Conservation (phyloP, 2,888 invertebrate species). For the Charanyca ferruginea region DNA sequence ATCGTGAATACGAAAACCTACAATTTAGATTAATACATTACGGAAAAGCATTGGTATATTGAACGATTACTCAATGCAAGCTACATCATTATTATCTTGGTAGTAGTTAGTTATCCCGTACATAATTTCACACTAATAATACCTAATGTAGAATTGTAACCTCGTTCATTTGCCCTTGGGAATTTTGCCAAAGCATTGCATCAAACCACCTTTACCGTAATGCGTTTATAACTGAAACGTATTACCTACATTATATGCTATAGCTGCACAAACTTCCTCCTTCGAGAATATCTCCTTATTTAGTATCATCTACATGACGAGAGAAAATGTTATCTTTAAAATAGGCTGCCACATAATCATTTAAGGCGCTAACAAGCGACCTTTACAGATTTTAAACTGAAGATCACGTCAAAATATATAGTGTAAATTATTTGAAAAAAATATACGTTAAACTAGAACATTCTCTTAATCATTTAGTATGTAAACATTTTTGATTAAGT, state of each 20-base stretch:
- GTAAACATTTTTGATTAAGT: too few species aligned
- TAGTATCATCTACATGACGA: neutral
- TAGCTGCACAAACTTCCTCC: neutral
- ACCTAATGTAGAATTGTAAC: slow-evolving; percentile 1
- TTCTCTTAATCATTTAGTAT: too few species aligned
- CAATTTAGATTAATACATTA: neutral
- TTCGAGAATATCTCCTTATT: neutral
- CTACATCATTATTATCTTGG: neutral
- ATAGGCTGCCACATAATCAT: neutral
- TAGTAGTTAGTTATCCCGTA: neutral
- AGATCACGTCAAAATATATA: too few species aligned
- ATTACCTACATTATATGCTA: slow-evolving; percentile 3
- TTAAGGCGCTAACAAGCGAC: too few species aligned
- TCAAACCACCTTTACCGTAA: slow-evolving; percentile 17
- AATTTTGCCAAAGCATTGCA: slow-evolving; percentile 20
- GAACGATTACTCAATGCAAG: neutral
- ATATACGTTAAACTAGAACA: too few species aligned
- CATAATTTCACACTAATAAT: slow-evolving; percentile 16
- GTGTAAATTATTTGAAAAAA: too few species aligned
- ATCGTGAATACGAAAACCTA: slow-evolving; percentile 8
- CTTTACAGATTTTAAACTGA: too few species aligned
- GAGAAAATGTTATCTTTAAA: neutral
- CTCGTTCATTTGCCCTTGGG: neutral
- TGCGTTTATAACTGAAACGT: slow-evolving; percentile 26
- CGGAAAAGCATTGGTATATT: too few species aligned